phyloP scores from a whole-genome alignment of 2,888 invertebrate species.

The Parelbella ahira region DNA sequence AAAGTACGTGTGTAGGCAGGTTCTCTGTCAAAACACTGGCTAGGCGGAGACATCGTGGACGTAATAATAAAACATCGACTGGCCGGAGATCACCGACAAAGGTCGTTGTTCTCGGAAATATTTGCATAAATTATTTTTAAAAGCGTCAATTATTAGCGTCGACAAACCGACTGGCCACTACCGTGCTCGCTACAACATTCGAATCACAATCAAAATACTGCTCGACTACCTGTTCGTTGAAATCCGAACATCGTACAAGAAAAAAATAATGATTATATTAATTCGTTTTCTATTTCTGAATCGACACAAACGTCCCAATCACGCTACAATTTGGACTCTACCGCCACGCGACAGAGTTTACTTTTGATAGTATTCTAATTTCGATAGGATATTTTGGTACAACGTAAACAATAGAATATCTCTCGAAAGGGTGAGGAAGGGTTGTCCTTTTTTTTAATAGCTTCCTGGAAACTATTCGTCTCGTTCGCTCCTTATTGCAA shows the following conservation, averaged over 20 bases:
- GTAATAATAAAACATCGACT: slow-evolving; percentile 24
- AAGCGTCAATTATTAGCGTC: slow-evolving; percentile 44
- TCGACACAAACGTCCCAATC: slow-evolving; percentile 34
- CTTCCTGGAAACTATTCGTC: slow-evolving; percentile 66
- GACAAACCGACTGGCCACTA: slow-evolving; percentile 29
- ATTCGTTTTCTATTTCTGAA: slow-evolving; percentile 39
- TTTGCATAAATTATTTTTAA: slow-evolving; percentile 59
- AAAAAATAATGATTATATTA: slow-evolving; percentile 57
- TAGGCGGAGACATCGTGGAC: slow-evolving; percentile 17
- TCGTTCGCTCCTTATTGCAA: slow-evolving; percentile 42
- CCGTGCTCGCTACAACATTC: slow-evolving; percentile 25
- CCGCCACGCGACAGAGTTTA: slow-evolving; percentile 35
- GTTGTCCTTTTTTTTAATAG: slow-evolving; percentile 76
- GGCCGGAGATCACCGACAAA: slow-evolving; percentile 31
- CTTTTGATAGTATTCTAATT: slow-evolving; percentile 30
- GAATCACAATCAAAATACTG: slow-evolving; percentile 42
- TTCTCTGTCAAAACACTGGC: slow-evolving; percentile 13
- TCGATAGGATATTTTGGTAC: slow-evolving; percentile 48
- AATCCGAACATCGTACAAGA: slow-evolving; percentile 45
- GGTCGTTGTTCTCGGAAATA: slow-evolving; percentile 60
- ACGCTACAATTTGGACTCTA: slow-evolving; percentile 26
- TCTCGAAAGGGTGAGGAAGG: slow-evolving; percentile 75
- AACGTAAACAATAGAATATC: slow-evolving; percentile 67
- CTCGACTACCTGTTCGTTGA: slow-evolving; percentile 66
- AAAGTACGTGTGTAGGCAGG: slow-evolving; percentile 13